Conservation (phyloP, 2,797 vertebrate species). For the Discoglossus pictus region DNA sequence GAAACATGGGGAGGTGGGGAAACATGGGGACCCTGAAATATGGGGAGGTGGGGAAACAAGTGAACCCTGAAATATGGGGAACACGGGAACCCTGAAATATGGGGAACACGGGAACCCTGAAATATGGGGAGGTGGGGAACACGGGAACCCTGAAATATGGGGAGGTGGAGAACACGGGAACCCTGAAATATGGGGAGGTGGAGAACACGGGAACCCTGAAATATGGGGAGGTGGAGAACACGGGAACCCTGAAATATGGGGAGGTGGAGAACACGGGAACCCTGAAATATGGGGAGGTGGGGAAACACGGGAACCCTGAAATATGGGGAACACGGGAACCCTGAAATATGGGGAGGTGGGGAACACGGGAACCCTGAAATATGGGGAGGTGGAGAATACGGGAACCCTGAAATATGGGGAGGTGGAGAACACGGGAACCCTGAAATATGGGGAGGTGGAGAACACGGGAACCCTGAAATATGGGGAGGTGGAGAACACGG, state of each 20-base stretch:
- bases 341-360: not conserved
- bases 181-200: not conserved
- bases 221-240: not conserved
- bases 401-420: not conserved
- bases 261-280: not conserved
- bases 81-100: not conserved
- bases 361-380: not conserved
- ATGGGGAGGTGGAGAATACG: not conserved
- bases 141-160: too few relatives aligned
- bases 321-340: conserved; percentile 14
- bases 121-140: too few relatives aligned
- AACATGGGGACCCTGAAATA: conserved; percentile 18
- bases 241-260: not conserved
- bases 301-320: not conserved
- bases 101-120: not conserved
- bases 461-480: not conserved
- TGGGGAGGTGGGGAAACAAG: not conserved
- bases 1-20: too few relatives aligned
- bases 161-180: conserved; percentile 9
- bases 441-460: too few relatives aligned
- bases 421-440: not conserved
- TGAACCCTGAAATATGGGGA: too few relatives aligned
- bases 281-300: too few relatives aligned
- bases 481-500: not conserved
- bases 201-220: not conserved